These are phyloP conservation scores for Pollenia angustigena DNA, from an alignment of 2,888 invertebrate genomes.

Conservation along the genomic window DNA sequence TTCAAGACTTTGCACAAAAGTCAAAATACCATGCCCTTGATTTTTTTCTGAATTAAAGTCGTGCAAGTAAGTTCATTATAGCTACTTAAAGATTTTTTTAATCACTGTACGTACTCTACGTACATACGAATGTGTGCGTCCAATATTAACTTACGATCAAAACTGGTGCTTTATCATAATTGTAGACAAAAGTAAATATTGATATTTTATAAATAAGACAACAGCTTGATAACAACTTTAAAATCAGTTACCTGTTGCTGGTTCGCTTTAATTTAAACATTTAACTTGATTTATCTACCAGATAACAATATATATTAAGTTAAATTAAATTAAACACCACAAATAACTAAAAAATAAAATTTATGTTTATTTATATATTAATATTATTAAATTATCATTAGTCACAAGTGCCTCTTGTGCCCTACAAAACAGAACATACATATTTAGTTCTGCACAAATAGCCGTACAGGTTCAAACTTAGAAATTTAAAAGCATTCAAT, in stretches of 20 bases:
- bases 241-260: constrained; percentile 54
- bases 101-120: background rate
- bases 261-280: constrained; percentile 36
- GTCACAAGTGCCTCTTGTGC: constrained; percentile 44
- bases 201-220: constrained; percentile 65
- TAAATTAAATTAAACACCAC: constrained; percentile 59
- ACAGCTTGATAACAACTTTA: constrained; percentile 70
- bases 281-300: constrained; percentile 71
- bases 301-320: constrained; percentile 65
- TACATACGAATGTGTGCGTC: background rate
- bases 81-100: too few species aligned
- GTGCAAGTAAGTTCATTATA: too few species aligned
- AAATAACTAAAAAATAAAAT: constrained; percentile 51
- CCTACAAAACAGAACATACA: constrained; percentile 31
- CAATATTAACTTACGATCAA: background rate
- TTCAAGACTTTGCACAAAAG: too few species aligned
- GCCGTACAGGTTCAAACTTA: background rate
- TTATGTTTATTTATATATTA: constrained; percentile 18
- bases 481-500: too few species aligned
- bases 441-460: background rate
- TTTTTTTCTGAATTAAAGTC: too few species aligned
- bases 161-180: constrained; percentile 79
- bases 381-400: constrained; percentile 48
- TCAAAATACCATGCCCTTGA: too few species aligned
- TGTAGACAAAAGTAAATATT: constrained; percentile 79